phyloP scores from a whole-genome alignment of 2,797 vertebrate genomes.

The Sebastes goodei region DNA sequence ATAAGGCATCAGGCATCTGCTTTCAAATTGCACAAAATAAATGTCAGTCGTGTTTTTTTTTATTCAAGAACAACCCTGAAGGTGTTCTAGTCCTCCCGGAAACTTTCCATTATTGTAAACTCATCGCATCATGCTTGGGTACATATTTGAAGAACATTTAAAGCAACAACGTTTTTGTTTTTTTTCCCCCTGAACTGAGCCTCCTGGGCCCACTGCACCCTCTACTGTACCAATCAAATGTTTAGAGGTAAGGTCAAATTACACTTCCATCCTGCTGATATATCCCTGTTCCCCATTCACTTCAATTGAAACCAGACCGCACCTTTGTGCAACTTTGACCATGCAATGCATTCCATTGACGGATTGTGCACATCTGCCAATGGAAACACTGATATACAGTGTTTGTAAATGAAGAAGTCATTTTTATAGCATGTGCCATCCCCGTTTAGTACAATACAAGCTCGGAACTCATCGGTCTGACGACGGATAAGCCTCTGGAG shows the following conservation, averaged over 20 bases:
- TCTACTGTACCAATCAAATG: background rate
- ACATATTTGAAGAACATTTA: background rate
- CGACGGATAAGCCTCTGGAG: too few relatives aligned
- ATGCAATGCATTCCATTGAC: too few relatives aligned
- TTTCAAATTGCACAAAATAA: background rate
- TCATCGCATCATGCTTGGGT: background rate
- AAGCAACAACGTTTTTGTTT: background rate
- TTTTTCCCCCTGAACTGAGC: background rate
- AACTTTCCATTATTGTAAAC: background rate
- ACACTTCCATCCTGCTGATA: background rate
- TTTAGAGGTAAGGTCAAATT: background rate
- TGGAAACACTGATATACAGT: background rate
- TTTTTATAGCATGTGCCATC: background rate
- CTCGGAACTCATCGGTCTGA: rapidly evolving
- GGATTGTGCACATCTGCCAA: background rate
- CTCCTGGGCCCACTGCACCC: too few relatives aligned
- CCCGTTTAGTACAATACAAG: background rate
- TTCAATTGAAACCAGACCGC: background rate
- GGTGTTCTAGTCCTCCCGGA: background rate
- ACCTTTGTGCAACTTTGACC: background rate
- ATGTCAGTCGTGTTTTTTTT: background rate
- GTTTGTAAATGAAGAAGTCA: background rate
- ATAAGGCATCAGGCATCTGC: background rate
- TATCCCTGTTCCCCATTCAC: background rate
- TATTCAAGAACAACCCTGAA: background rate